A percentile compares a stretch with the other conserved stretches of the same genome.
Evolutionary conservation across 1,140 invertebrate species (phyloP).

Genomic region (Drosophila serrata): DNA sequence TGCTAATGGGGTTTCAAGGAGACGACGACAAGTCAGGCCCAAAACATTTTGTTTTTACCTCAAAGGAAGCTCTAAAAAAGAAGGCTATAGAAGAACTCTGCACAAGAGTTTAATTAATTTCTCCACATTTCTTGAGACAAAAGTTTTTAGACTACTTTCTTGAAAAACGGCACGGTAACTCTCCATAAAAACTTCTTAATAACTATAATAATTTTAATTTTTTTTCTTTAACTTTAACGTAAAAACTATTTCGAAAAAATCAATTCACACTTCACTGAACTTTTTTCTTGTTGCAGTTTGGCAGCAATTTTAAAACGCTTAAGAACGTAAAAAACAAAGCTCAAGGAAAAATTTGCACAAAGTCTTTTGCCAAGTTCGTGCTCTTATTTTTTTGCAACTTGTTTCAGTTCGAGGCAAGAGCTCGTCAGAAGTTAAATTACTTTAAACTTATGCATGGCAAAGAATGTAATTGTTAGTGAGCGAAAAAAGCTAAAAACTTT

Average conservation of each 20-base stretch:
- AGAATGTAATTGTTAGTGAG: slow-evolving; percentile 50
- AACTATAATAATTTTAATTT: slow-evolving; percentile 10
- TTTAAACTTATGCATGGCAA: slow-evolving; percentile 64
- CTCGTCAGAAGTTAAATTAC: slow-evolving; percentile 76
- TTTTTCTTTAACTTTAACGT: slow-evolving; percentile 1
- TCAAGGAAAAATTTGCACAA: slow-evolving; percentile 36
- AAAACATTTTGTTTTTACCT: slow-evolving; percentile 19
- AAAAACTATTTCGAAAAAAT: slow-evolving; percentile 15
- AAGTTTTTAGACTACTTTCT: slow-evolving; percentile 15
- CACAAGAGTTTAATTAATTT: slow-evolving; percentile 5
- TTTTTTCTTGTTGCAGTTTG: slow-evolving; percentile 30
- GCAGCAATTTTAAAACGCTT: slow-evolving; percentile 45
- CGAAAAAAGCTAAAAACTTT: slow-evolving; percentile 55
- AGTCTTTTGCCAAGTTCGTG: slow-evolving; percentile 51
- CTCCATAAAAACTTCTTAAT: background rate
- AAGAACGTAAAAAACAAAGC: slow-evolving; percentile 32
- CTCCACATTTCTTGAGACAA: background rate
- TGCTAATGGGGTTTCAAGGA: slow-evolving; percentile 40
- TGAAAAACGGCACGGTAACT: background rate
- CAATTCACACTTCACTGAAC: slow-evolving; percentile 40
- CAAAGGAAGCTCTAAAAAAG: background rate
- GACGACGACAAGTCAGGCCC: slow-evolving; percentile 8
- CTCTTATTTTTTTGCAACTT: slow-evolving; percentile 30
- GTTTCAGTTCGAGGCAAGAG: slow-evolving; percentile 44
- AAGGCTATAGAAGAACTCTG: background rate